Percentiles rank a stretch among this genome's conserved stretches.
These are phyloP conservation scores for Troides helena DNA, from an alignment of 2,888 invertebrate species.

Conservation along the genomic window DNA sequence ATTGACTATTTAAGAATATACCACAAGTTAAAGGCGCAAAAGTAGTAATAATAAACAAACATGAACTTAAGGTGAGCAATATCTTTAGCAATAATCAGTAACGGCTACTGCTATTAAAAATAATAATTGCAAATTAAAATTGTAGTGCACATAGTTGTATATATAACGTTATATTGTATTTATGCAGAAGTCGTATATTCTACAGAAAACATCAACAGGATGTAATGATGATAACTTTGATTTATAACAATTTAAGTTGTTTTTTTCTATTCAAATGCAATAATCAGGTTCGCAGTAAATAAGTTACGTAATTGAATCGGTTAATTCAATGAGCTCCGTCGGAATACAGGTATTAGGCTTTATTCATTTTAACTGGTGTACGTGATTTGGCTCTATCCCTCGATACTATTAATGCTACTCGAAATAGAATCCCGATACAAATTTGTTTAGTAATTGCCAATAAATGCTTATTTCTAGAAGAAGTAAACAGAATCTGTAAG, in stretches of 20 bases:
- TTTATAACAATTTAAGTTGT: no score
- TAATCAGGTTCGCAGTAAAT: neutral
- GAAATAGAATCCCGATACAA: constrained; percentile 47
- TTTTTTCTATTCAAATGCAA: neutral
- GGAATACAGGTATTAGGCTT: constrained; percentile 61
- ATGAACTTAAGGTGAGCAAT: neutral
- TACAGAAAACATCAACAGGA: no score
- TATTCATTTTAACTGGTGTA: constrained; percentile 63
- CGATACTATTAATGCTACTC: constrained; percentile 43
- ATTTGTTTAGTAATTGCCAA: constrained; percentile 34
- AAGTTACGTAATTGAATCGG: constrained; percentile 49
- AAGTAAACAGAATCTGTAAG: constrained; percentile 2
- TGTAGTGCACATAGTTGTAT: neutral
- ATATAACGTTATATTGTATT: neutral
- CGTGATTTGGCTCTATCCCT: constrained; percentile 61
- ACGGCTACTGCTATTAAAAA: neutral
- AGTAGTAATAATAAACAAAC: neutral
- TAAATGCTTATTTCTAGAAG: constrained; percentile 18
- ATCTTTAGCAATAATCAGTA: neutral
- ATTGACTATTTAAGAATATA: neutral
- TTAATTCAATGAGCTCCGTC: constrained; percentile 58
- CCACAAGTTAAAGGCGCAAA: neutral
- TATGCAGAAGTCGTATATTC: neutral
- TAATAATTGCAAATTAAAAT: neutral
- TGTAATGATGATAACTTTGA: no score